phyloP scores from a whole-genome alignment of 2,888 invertebrate species.

The Nomada ferruginata region DNA sequence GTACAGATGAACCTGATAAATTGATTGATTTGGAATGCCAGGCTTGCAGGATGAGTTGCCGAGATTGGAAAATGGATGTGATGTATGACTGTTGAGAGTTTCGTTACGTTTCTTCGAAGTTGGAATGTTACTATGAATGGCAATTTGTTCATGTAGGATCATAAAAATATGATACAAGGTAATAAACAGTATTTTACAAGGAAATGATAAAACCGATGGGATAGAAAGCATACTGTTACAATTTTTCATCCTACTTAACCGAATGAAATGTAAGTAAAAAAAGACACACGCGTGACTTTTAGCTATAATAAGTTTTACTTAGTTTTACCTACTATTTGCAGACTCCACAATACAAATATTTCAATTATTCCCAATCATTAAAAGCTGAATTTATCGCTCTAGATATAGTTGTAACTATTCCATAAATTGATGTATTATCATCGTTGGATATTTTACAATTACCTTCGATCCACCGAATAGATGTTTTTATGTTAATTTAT shows the following conservation, averaged over 20 bases:
- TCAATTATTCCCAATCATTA: neutral
- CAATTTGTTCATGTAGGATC: neutral
- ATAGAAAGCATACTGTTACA: no score
- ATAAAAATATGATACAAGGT: neutral
- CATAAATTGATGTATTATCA: neutral
- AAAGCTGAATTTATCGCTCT: neutral
- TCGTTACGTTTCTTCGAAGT: neutral
- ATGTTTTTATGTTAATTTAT: no score
- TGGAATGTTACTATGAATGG: neutral
- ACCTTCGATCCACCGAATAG: slow-evolving; percentile 37
- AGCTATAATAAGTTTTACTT: no score
- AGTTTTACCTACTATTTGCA: no score
- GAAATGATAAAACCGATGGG: neutral
- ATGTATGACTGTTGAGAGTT: neutral
- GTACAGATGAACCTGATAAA: no score
- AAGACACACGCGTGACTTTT: no score
- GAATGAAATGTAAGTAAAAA: no score
- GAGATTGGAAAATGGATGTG: neutral
- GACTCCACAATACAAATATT: no score
- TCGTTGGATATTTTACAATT: slow-evolving; percentile 5
- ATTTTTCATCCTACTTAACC: no score
- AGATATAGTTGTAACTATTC: neutral
- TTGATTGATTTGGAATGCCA: no score
- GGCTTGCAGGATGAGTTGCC: neutral
- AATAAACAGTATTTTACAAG: neutral